Conservation (phyloP, 2,113 vertebrate genomes). For the Mastomys coucha region DNA sequence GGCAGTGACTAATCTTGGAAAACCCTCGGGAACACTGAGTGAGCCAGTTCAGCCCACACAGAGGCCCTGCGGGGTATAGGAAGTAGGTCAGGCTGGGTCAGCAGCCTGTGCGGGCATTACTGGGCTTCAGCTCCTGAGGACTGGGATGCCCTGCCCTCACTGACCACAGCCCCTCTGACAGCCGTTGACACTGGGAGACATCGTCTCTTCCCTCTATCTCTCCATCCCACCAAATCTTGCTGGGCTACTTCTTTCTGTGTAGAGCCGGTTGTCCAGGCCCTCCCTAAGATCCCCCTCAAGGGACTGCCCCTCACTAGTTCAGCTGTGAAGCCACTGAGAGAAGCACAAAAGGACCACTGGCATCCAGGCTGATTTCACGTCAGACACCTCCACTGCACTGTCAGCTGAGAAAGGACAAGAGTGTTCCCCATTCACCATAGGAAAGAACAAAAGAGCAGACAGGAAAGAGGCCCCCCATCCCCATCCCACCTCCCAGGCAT, state of each 20-base stretch:
- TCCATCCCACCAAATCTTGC: background rate
- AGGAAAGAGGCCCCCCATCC: background rate
- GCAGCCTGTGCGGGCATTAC: background rate
- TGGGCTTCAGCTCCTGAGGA: background rate
- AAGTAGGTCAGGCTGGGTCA: slow-evolving; percentile 53
- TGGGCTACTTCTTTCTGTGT: background rate
- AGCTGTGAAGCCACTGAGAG: background rate
- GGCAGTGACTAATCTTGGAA: slow-evolving; percentile 48
- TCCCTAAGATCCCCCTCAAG: background rate
- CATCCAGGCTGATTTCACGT: background rate
- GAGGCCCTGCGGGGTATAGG: background rate
- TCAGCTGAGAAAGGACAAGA: slow-evolving; percentile 20
- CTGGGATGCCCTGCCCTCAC: background rate
- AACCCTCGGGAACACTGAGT: slow-evolving; percentile 43
- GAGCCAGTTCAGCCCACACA: slow-evolving; percentile 36
- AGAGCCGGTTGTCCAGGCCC: background rate
- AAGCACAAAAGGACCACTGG: background rate
- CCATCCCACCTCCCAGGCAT: background rate
- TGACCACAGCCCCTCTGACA: background rate
- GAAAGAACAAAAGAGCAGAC: background rate
- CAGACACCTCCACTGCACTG: slow-evolving; percentile 4
- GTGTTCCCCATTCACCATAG: background rate
- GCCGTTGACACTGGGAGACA: background rate
- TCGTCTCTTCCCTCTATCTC: background rate
- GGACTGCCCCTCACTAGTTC: background rate